phyloP scores from a whole-genome alignment of 2,113 vertebrate species.

The Perca fluviatilis region DNA sequence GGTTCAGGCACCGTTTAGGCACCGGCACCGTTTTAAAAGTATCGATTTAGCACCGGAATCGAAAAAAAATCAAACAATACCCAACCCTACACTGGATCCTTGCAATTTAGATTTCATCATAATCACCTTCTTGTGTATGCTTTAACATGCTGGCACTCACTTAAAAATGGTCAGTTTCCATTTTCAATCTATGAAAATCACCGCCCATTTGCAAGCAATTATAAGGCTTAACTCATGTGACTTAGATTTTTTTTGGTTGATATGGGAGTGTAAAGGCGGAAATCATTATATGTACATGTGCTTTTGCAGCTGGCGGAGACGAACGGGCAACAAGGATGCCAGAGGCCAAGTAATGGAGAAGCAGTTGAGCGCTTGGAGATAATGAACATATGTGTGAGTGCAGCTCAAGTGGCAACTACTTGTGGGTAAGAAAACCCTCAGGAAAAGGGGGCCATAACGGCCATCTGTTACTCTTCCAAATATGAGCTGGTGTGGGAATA shows the following conservation, averaged over 20 bases:
- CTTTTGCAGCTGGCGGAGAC: slow-evolving; percentile 50
- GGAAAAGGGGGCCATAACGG: slow-evolving; percentile 38
- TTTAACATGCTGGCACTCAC: background rate
- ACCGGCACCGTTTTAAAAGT: no score
- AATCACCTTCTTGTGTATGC: background rate
- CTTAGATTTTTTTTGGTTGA: slow-evolving; percentile 1
- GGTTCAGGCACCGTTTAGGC: no score
- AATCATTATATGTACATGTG: slow-evolving; percentile 18
- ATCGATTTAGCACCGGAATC: no score
- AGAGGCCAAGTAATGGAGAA: slow-evolving; percentile 55
- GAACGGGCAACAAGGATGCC: slow-evolving; percentile 21
- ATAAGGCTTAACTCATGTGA: background rate
- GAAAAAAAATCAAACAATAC: no score
- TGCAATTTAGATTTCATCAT: background rate
- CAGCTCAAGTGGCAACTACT: slow-evolving; percentile 60
- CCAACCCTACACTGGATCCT: background rate
- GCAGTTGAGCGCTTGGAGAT: slow-evolving; percentile 57
- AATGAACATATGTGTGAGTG: slow-evolving; percentile 75
- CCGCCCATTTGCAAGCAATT: background rate
- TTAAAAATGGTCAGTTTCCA: background rate
- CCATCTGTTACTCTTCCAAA: slow-evolving; percentile 71
- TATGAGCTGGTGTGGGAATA: slow-evolving; percentile 39
- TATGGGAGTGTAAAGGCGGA: background rate
- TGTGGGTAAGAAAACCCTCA: slow-evolving; percentile 55
- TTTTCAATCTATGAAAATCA: background rate